Evolutionary conservation across 2,113 vertebrate genomes (phyloP), one percentile per base, ranked within the genome.

Genomic region (Montifringilla adamsi): DNA sequence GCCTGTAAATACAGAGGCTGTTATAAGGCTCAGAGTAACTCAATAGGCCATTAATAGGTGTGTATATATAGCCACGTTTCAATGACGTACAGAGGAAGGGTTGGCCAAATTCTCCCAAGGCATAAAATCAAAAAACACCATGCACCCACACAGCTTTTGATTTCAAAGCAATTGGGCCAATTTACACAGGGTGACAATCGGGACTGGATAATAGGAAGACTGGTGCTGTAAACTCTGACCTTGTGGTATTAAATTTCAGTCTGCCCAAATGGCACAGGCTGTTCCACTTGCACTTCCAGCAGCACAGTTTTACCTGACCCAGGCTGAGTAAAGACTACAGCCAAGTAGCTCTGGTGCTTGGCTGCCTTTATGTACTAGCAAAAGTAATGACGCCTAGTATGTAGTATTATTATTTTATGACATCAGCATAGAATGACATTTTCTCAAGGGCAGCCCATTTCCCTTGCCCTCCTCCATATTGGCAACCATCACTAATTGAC

Each of bases 361-460:
- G 91, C 95, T 94, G 93, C 79, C 69, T 97, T 93, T 97, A 96
- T 97, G 95, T 92, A 90, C 96, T 95, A 62, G 78, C 30, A 9
- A 92, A 95, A 91, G 90, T 91, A 96, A 97, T 97, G 96, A 93
- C 33, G 76, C 92, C 84, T 96, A 88, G 30, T 39, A 80, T 96
- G 93, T 87, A 96, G 80, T 93, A 89, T 88, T 96, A 94, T 86
- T 92, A 89, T 96, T 97, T 96, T 93, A 88, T 94, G 97, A 91
- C 91, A 95, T 95, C 94, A 94, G 92, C 92, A 96, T 55, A 82
- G 91, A 75, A 64, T 93, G 96, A 95, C 87, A 93, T 97, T 97
- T 98, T 96, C 97, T 97, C 96, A 97, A 97, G 97, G 97, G 96
- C 96, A 97, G 75, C 50, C 94, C 94, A 88, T 83, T 85, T 97